Base-by-base conservation (phyloP, 2,113 vertebrate genomes). In the Dissostichus mawsoni region DNA sequence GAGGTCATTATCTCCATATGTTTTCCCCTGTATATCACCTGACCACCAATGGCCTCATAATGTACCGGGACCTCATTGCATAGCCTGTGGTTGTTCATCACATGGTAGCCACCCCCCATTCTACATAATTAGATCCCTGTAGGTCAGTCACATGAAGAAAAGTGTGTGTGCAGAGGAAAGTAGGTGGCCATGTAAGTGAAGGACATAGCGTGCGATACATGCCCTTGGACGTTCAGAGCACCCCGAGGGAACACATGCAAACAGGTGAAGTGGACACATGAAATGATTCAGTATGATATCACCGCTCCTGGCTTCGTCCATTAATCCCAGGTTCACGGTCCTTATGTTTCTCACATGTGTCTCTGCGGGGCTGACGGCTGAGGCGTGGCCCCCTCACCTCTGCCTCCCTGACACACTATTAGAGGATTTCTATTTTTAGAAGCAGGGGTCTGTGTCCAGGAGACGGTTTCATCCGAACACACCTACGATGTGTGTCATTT, bases 401-500 rank as follows among this genome's bases (percentile, higher is more conserved):
- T 69, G 75, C 64, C 65, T 87, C 64, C 44, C 79, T 84, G 87
- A 90, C 68, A 76, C 75, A 52, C 66, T 76, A 73, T 73, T 65
- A 64, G 73, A 84, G 76, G 68, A 53, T 52, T 66, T 76, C 82
- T 92, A 92, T 92, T 90, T 74, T 89, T 93, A 92, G 81, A 74
- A 16, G 18, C 67, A 45, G 72, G 65, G 78, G 59, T 55, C 69
- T 18, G 45, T 58, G 68, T 65, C 78, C 76, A 80, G 69, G 79
- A 82, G 84, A 85, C 62, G n/a, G 59, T 78, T 67, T 80, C 73
- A 79, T 62, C 33, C 8, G 14, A 64, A 79, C 79, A 69, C 74
- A 68, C 23, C 50, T 13, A 69, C 44, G 41, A 18, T 64, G 61
- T 17, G 55, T 61, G 23, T 71, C 5, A 78, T 66, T 66, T 84